Evolutionary conservation across 2,888 invertebrate genomes (phyloP), one percentile per base, ranked within the genome.

Genomic region (Nyleta sp.): DNA sequence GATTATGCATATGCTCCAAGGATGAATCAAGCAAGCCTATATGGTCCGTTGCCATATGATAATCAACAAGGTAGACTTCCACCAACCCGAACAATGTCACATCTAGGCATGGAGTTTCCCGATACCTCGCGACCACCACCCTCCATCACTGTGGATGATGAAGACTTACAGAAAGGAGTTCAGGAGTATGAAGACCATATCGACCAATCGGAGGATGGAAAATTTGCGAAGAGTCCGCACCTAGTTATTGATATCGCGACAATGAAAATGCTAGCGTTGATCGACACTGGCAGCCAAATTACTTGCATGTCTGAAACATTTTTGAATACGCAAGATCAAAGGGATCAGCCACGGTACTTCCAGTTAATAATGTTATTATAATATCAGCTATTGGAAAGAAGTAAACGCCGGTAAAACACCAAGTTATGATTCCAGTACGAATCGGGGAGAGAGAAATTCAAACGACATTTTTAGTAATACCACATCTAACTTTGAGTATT

Each of bases 371-470:
- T 10, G 38, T 55, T 8, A 3, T 38, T 3, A 38, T 55, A n/a
- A 4, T 55, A n/a, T 55, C 53, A 1, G 53, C 38, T 1, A 55
- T 55, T n/a, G 53, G 53, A 13, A 55, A 55, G 15, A 35, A 38
- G 22, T 20, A 55, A 13, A 55, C 38, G 0, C 20, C 53, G 1
- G 53, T 55, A 8, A 3, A 13, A 4, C 35, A 13, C 2, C 53
- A 55, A 55, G 15, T 38, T 2, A 10, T 55, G n/a, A 5, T 55
- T 0, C 4, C 2, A 1, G n/a, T 46, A 2, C 0, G 1, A 1
- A 22, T 46, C 10, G 46, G 22, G 7, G n/a, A 1, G 1, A 20
- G 3, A 5, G 11, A 46, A 2, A 13, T 46, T 11, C 3, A 1
- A 3, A 6, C 24, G 2, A 11, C 8, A 1, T 38, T 38, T n/a